Conservation (phyloP, 2,888 invertebrate genomes). For the Drosophila melanosoma region DNA sequence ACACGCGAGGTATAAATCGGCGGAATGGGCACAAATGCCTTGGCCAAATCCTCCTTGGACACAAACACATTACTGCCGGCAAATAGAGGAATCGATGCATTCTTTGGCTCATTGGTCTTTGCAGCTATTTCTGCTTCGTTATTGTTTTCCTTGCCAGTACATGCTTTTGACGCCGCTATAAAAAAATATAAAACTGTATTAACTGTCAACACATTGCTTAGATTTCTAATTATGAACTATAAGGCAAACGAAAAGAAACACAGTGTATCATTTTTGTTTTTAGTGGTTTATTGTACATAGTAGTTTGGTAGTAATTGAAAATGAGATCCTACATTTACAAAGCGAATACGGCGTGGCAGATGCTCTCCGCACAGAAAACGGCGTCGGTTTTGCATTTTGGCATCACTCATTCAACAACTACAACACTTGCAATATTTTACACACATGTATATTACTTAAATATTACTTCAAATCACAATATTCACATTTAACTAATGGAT, state of each 20-base stretch:
- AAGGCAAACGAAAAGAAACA: slow-evolving; percentile 39
- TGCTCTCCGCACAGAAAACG: neutral
- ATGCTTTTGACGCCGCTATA: slow-evolving; percentile 12
- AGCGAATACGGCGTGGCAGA: slow-evolving; percentile 26
- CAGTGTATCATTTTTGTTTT: slow-evolving; percentile 25
- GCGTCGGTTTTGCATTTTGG: neutral
- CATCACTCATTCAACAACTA: slow-evolving; percentile 2
- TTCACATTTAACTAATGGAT: neutral
- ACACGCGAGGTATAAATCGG: slow-evolving; percentile 83
- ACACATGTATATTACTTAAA: neutral
- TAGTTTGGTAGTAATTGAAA: slow-evolving; percentile 9
- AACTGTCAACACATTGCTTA: neutral
- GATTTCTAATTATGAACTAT: neutral
- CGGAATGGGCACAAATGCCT: slow-evolving; percentile 82
- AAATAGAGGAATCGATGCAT: slow-evolving; percentile 79
- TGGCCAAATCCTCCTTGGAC: slow-evolving; percentile 80
- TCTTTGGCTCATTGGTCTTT: slow-evolving; percentile 14
- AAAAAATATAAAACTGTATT: slow-evolving; percentile 8
- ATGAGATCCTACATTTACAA: slow-evolving; percentile 24
- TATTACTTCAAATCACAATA: neutral
- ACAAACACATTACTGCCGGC: slow-evolving; percentile 83
- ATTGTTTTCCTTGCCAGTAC: neutral
- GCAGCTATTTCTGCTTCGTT: slow-evolving; percentile 14
- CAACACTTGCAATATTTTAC: neutral
- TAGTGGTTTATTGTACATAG: slow-evolving; percentile 33